Conservation (phyloP, 2,797 vertebrate genomes). For the Molossus alvarezi region DNA sequence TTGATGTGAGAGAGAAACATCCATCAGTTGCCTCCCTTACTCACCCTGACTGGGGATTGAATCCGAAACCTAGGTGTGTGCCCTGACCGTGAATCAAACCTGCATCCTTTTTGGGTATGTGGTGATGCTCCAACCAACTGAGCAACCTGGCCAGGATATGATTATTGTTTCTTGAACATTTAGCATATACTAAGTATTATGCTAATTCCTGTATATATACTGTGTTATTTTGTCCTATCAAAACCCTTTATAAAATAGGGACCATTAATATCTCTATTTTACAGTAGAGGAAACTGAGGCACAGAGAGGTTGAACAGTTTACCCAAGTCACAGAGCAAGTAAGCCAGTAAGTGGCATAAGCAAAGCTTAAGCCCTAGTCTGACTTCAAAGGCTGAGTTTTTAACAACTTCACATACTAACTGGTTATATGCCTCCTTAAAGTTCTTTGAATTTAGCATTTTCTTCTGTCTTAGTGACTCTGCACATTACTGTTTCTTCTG, state of each 20-base stretch:
- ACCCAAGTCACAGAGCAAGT: not conserved
- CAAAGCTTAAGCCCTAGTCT: not conserved
- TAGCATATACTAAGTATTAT: not conserved
- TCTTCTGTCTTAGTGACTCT: constrained; percentile 41
- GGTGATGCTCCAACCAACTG: no score
- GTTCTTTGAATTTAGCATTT: constrained; percentile 44
- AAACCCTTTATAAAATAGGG: not conserved
- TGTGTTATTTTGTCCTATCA: not conserved
- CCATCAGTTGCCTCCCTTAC: no score
- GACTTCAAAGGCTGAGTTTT: not conserved
- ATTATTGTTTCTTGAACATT: no score
- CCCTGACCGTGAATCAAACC: no score
- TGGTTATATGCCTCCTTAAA: not conserved
- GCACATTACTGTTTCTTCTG: constrained; percentile 42
- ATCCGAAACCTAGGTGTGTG: no score
- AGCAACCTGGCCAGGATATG: no score
- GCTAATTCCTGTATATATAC: not conserved
- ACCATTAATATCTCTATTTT: not conserved
- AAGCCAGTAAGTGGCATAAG: not conserved
- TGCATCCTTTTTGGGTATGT: no score
- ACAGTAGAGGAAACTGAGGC: not conserved
- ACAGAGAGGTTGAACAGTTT: constrained; percentile 9
- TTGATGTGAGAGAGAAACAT: no score
- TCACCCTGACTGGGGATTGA: no score
- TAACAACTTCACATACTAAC: not conserved